phyloP scores from a whole-genome alignment of 1,140 invertebrate genomes.

The Nylanderia fulva region DNA sequence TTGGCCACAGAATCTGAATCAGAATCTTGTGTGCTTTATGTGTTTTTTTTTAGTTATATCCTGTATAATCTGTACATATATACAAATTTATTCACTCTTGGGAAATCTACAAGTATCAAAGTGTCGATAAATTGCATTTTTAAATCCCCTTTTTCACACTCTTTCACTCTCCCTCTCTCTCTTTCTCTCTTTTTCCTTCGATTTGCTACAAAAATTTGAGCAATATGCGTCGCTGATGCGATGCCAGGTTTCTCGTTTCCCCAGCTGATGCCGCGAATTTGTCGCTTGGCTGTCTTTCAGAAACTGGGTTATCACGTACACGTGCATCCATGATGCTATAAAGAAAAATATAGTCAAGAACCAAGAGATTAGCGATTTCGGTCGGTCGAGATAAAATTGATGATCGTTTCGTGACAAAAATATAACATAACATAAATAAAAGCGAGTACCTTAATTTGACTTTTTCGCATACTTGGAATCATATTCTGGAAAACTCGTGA shows the following conservation, averaged over 20 bases:
- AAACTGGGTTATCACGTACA: constrained; percentile 46
- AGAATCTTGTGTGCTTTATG: too few relatives aligned
- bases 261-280: constrained; percentile 30
- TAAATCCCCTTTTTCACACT: neutral
- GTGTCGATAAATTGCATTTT: constrained; percentile 12
- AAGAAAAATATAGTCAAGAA: constrained; percentile 8
- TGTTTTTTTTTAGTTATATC: too few relatives aligned
- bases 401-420: constrained; percentile 36
- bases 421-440: too few relatives aligned
- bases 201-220: constrained; percentile 36
- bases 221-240: constrained; percentile 50
- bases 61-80: too few relatives aligned
- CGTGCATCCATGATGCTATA: neutral
- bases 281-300: constrained; percentile 45
- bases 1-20: too few relatives aligned
- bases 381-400: constrained; percentile 29
- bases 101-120: constrained; percentile 11
- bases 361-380: constrained; percentile 17
- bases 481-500: constrained; percentile 7
- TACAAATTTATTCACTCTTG: neutral
- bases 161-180: neutral
- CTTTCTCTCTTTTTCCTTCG: neutral
- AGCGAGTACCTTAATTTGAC: neutral
- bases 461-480: neutral
- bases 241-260: constrained; percentile 43